Evolutionary conservation across 2,888 invertebrate genomes (phyloP).

Genomic region (Phyllotreta striolata): DNA sequence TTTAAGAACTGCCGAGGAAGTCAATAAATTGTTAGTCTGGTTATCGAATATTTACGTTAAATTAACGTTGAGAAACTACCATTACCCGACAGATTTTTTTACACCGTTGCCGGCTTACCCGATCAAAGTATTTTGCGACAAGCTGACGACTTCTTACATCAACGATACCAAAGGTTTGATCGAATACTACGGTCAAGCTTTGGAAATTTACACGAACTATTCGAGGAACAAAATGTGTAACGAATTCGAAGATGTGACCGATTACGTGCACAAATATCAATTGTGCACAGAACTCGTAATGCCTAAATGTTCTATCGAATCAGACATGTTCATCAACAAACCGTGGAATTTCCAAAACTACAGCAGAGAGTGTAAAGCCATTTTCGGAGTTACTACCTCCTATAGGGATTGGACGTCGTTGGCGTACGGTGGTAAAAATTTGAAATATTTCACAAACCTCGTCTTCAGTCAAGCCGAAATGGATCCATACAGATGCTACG

Average conservation of each 20-base stretch:
- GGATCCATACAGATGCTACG: conserved; percentile 90
- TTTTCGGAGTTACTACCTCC: conserved; percentile 70
- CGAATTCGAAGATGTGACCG: conserved; percentile 65
- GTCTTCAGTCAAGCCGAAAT: conserved; percentile 85
- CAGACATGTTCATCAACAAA: conserved; percentile 83
- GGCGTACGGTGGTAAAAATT: conserved; percentile 75
- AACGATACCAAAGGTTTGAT: conserved; percentile 61
- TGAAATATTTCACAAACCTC: conserved; percentile 74
- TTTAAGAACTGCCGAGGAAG: conserved; percentile 67
- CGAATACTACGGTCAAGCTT: conserved; percentile 70
- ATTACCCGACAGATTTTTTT: conserved; percentile 86
- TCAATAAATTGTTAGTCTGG: conserved; percentile 72
- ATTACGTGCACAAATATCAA: conserved; percentile 84
- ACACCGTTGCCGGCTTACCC: conserved; percentile 86
- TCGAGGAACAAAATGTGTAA: conserved; percentile 77
- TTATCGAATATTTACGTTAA: conserved; percentile 76
- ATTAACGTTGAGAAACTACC: conserved; percentile 95
- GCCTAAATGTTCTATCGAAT: conserved; percentile 80
- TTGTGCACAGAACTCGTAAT: conserved; percentile 96
- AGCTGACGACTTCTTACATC: conserved; percentile 54
- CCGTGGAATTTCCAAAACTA: conserved; percentile 77
- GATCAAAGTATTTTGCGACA: conserved; percentile 71
- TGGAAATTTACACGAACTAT: conserved; percentile 83
- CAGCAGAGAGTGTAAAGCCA: conserved; percentile 72
- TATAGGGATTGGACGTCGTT: conserved; percentile 68